These are phyloP conservation scores for Drosophila meridiana DNA, from an alignment of 2,888 invertebrate species.

Conservation along the genomic window DNA sequence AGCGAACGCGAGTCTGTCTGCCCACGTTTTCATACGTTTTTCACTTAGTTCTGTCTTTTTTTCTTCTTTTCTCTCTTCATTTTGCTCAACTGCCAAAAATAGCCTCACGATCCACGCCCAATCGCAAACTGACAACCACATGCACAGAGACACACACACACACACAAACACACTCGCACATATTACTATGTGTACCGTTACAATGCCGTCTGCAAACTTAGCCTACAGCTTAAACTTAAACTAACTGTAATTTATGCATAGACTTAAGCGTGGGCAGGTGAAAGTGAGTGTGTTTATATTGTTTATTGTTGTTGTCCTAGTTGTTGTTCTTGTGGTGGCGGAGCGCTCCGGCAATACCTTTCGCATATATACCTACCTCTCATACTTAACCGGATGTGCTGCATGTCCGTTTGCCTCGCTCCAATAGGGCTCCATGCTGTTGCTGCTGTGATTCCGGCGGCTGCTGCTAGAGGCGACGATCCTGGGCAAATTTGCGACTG, in stretches of 20 bases:
- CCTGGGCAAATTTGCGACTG: constrained; percentile 36
- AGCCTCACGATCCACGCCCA: constrained; percentile 60
- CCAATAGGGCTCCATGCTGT: constrained; percentile 85
- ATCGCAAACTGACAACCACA: constrained; percentile 30
- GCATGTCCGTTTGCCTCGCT: constrained; percentile 85
- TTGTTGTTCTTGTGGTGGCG: constrained; percentile 20
- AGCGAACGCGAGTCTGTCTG: constrained; percentile 46
- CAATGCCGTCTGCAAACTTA: constrained; percentile 40
- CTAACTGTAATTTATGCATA: constrained; percentile 46
- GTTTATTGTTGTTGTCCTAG: constrained; percentile 30
- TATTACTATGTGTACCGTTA: constrained; percentile 28
- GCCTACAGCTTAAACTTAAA: constrained; percentile 48
- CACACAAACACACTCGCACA: background rate
- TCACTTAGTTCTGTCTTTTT: constrained; percentile 34
- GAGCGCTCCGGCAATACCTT: constrained; percentile 22
- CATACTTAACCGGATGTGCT: constrained; percentile 85
- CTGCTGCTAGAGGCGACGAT: constrained; percentile 38
- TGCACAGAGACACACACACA: constrained; percentile 11
- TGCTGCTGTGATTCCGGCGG: constrained; percentile 38
- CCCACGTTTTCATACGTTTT: constrained; percentile 70
- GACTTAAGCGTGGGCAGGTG: constrained; percentile 60
- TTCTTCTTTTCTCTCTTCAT: constrained; percentile 47
- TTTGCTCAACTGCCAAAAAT: constrained; percentile 69
- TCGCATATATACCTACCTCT: constrained; percentile 83
- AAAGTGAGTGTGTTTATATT: constrained; percentile 56